phyloP scores from a whole-genome alignment of 2,113 vertebrate species.

The Paradoxurus hermaphroditus region DNA sequence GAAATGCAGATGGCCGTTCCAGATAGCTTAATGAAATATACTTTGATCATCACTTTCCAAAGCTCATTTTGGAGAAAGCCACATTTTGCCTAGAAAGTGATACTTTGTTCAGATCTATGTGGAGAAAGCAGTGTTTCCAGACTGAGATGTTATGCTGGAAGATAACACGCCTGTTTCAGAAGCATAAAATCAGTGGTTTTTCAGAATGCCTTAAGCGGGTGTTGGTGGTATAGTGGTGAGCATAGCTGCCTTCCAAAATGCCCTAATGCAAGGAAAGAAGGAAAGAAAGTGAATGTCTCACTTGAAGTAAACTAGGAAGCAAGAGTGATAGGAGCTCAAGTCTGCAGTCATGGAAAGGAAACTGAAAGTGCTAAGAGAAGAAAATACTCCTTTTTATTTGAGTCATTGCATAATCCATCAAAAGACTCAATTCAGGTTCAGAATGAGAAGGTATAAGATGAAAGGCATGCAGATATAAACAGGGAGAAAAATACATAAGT shows the following conservation, averaged over 20 bases:
- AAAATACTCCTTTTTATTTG: neutral
- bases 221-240: slow-evolving; percentile 87
- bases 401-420: neutral
- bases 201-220: neutral
- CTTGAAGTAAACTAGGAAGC: neutral
- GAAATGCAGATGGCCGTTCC: neutral
- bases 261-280: neutral
- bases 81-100: neutral
- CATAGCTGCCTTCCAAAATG: slow-evolving; percentile 85
- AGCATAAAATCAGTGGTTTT: slow-evolving; percentile 1
- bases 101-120: neutral
- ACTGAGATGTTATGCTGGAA: neutral
- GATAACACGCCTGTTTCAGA: neutral
- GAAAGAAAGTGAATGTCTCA: neutral
- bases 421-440: neutral
- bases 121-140: neutral
- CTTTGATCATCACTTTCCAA: neutral
- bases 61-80: slow-evolving; percentile 8
- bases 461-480: neutral
- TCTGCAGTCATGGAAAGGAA: slow-evolving; percentile 12
- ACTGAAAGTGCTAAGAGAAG: neutral
- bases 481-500: neutral
- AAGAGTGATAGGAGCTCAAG: neutral
- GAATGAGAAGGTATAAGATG: neutral
- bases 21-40: neutral